These are phyloP conservation scores for Diprion similis DNA, from an alignment of 1,140 invertebrate genomes.

Conservation along the genomic window DNA sequence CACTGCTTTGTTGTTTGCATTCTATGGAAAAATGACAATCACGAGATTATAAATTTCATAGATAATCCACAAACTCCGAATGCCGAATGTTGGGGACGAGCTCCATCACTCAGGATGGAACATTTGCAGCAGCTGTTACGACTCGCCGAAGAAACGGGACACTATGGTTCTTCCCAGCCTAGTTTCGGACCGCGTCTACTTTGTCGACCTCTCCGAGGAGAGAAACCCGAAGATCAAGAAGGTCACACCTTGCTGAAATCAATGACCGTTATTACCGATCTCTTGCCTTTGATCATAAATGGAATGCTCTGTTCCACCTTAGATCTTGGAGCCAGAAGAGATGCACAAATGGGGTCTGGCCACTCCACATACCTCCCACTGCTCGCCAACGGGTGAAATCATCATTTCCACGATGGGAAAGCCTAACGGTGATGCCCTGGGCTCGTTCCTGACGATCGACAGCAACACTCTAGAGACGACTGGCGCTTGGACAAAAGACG, in stretches of 20 bases:
- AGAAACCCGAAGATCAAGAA: slow-evolving; percentile 71
- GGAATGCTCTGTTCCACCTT: slow-evolving; percentile 10
- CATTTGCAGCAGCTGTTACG: slow-evolving; percentile 90
- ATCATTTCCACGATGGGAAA: slow-evolving; percentile 95
- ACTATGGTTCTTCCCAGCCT: slow-evolving; percentile 85
- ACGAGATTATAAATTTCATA: slow-evolving; percentile 50
- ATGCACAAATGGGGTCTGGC: slow-evolving; percentile 78
- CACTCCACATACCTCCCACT: slow-evolving; percentile 93
- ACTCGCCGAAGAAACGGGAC: slow-evolving; percentile 71
- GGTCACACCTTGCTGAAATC: slow-evolving; percentile 49
- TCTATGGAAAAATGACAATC: neutral
- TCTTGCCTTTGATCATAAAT: neutral
- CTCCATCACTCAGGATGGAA: slow-evolving; percentile 97
- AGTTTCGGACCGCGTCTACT: slow-evolving; percentile 84
- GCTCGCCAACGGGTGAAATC: slow-evolving; percentile 87
- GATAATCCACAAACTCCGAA: slow-evolving; percentile 87
- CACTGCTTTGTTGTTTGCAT: too few species aligned
- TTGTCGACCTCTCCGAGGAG: slow-evolving; percentile 81
- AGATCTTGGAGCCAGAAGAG: slow-evolving; percentile 77
- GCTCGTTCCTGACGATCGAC: slow-evolving; percentile 92
- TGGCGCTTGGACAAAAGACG: slow-evolving; percentile 73
- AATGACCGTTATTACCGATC: neutral
- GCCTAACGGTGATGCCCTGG: slow-evolving; percentile 78
- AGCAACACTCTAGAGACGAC: slow-evolving; percentile 78
- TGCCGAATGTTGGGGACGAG: slow-evolving; percentile 85